These are phyloP conservation scores for Sphenodon punctatus DNA, from an alignment of 2,797 vertebrate genomes.

Conservation along the genomic window DNA sequence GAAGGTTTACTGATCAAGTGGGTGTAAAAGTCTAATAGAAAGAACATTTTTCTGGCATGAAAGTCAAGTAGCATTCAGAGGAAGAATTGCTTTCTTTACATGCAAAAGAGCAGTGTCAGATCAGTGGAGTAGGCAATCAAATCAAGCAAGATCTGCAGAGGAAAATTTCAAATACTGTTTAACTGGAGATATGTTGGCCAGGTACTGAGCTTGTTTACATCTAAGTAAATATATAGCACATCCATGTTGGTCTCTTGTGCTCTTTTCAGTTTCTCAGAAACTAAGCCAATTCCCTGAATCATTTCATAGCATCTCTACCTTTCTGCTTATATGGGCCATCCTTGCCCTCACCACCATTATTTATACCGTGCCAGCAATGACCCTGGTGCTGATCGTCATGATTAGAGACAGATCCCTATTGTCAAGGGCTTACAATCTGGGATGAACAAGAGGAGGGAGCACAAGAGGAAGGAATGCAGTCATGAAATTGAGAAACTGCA, in stretches of 20 bases:
- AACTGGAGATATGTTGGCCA: accelerated
- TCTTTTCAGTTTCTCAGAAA: neutral
- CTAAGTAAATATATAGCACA: neutral
- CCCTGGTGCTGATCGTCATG: too few species aligned
- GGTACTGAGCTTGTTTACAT: neutral
- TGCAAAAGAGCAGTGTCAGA: neutral
- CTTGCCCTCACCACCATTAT: too few species aligned
- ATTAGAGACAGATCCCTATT: too few species aligned
- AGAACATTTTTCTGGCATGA: neutral
- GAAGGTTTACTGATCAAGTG: constrained; percentile 41
- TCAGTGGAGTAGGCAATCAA: neutral
- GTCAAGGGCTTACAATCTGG: too few species aligned
- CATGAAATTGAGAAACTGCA: too few species aligned
- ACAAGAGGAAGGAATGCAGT: too few species aligned
- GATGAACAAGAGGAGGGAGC: too few species aligned
- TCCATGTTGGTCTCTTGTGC: neutral
- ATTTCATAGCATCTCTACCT: too few species aligned
- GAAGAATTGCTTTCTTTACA: constrained; percentile 22
- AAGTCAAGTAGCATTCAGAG: constrained; percentile 13
- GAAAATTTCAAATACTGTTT: neutral
- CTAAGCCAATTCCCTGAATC: neutral
- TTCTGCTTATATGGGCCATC: too few species aligned
- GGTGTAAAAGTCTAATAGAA: constrained; percentile 42
- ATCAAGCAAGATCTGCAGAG: neutral
- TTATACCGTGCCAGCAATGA: too few species aligned